These are phyloP conservation scores for Australoheros facetus DNA, from an alignment of 2,797 vertebrate species.

Conservation along the genomic window DNA sequence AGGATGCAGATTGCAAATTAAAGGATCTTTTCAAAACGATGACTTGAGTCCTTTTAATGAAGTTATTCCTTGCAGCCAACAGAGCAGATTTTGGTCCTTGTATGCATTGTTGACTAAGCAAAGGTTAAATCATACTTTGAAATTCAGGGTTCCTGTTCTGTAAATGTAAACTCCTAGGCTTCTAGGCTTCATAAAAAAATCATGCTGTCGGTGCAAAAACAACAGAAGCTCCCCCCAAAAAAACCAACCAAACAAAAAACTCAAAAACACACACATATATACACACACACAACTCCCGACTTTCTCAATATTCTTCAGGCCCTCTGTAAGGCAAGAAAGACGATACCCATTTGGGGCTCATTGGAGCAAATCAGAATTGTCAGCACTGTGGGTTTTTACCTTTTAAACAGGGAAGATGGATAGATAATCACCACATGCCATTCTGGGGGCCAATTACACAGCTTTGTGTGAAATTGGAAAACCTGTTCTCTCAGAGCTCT, in stretches of 20 bases:
- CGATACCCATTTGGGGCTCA: constrained; percentile 70
- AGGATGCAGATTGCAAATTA: constrained; percentile 53
- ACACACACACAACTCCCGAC: constrained; percentile 3
- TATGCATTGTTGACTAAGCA: constrained; percentile 31
- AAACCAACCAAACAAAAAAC: neutral
- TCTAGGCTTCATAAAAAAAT: constrained; percentile 57
- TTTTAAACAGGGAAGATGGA: constrained; percentile 82
- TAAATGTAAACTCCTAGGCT: constrained; percentile 28
- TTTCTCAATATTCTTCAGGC: constrained; percentile 39
- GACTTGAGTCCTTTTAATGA: constrained; percentile 42
- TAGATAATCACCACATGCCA: constrained; percentile 83
- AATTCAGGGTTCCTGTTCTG: constrained; percentile 22
- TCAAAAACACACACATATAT: no score
- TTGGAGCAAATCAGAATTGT: constrained; percentile 80
- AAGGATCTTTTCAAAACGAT: constrained; percentile 41
- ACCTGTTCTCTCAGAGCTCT: constrained; percentile 90
- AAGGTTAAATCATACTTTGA: constrained; percentile 53
- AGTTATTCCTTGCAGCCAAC: constrained; percentile 5
- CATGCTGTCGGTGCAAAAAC: constrained; percentile 62
- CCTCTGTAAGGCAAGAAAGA: constrained; percentile 57
- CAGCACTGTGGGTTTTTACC: constrained; percentile 79
- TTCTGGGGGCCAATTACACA: constrained; percentile 83
- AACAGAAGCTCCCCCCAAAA: constrained; percentile 42
- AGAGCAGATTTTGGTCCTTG: constrained; percentile 7
- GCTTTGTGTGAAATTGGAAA: constrained; percentile 91